These are phyloP conservation scores for Acanthosepion esculentum DNA, from an alignment of 2,888 invertebrate species.

Conservation along the genomic window DNA sequence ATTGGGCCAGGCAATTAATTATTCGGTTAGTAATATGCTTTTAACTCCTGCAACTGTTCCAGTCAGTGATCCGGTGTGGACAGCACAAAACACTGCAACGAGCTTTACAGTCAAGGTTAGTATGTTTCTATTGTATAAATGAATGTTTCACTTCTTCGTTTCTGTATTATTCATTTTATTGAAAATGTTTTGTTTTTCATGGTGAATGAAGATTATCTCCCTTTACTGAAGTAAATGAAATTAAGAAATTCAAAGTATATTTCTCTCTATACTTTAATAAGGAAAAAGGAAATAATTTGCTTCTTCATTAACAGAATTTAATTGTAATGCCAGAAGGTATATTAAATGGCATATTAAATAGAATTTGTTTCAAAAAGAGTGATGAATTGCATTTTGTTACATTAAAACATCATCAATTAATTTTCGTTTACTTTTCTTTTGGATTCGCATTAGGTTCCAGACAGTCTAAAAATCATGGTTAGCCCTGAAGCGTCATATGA, in stretches of 20 bases:
- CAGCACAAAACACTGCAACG: not conserved
- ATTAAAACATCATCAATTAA: not conserved
- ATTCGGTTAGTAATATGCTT: not conserved
- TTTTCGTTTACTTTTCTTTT: not conserved
- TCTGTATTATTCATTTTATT: no score
- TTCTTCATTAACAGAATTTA: no score
- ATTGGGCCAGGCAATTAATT: not conserved
- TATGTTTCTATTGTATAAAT: not conserved
- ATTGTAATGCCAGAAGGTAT: no score
- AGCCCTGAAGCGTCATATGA: constrained; percentile 37
- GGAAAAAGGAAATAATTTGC: no score
- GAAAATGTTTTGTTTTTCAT: no score
- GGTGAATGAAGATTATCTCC: no score
- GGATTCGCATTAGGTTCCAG: not conserved
- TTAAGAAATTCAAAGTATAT: no score
- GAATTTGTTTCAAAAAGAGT: not conserved
- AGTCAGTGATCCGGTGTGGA: not conserved
- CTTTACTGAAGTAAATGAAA: no score
- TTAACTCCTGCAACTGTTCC: constrained; percentile 23
- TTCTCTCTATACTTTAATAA: no score
- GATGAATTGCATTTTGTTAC: not conserved
- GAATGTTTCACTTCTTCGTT: no score
- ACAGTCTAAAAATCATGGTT: not conserved
- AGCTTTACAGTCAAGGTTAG: not conserved
- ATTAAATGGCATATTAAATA: no score